Conservation (phyloP, 2,113 vertebrate species). For the Plecturocebus donacophilus region DNA sequence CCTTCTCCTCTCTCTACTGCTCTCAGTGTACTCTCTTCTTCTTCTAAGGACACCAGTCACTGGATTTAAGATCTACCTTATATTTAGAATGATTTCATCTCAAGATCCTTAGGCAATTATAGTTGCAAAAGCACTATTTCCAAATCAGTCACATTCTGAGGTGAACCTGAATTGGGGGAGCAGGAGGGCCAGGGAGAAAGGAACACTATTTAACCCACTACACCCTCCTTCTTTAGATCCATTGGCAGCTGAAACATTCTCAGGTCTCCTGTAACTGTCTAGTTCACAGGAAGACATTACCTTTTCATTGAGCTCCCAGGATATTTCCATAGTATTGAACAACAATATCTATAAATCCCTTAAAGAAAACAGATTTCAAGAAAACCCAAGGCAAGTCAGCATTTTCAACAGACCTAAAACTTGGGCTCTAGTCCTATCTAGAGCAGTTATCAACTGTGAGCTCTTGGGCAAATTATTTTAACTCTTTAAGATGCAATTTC, state of each 20-base stretch:
- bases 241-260: constrained; percentile 23
- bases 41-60: neutral
- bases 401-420: constrained; percentile 25
- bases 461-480: neutral
- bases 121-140: constrained; percentile 27
- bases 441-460: neutral
- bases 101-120: neutral
- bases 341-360: constrained; percentile 18
- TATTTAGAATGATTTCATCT: neutral
- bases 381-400: neutral
- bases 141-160: constrained; percentile 27
- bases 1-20: neutral
- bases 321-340: neutral
- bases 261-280: neutral
- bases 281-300: neutral
- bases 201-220: neutral
- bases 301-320: neutral
- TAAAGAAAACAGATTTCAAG: constrained; percentile 40
- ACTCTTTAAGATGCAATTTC: constrained; percentile 12
- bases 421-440: neutral
- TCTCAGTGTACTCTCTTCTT: neutral
- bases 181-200: too few relatives aligned
- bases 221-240: neutral
- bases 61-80: neutral
- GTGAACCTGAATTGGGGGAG: neutral